Conservation (phyloP, 2,113 vertebrate species). For the Malaclemys terrapin region DNA sequence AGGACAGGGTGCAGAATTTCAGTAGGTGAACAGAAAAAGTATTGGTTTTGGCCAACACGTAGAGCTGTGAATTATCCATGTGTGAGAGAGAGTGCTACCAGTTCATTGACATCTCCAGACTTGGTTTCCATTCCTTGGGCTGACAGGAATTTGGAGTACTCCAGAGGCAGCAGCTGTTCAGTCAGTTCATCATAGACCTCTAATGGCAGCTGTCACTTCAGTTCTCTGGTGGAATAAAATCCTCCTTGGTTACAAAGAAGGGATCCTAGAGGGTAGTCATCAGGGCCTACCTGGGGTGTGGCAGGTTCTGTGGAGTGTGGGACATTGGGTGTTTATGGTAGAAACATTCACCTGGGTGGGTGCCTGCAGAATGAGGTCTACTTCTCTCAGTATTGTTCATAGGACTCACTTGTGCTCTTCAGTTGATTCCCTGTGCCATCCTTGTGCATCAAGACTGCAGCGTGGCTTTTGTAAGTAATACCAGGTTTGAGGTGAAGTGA, state of each 20-base stretch:
- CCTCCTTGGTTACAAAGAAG: neutral
- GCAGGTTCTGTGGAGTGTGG: neutral
- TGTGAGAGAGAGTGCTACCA: neutral
- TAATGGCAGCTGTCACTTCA: neutral
- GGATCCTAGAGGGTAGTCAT: neutral
- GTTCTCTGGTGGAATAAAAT: neutral
- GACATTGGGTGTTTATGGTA: neutral
- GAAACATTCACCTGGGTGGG: neutral
- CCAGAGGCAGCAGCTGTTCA: neutral
- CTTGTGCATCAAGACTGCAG: fast-evolving
- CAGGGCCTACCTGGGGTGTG: neutral
- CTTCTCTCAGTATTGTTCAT: neutral
- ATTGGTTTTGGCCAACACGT: neutral
- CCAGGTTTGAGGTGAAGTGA: neutral
- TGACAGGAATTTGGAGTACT: neutral
- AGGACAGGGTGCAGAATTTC: neutral
- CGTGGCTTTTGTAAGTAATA: neutral
- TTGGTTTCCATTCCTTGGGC: neutral
- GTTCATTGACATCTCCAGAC: neutral
- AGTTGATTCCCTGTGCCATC: neutral
- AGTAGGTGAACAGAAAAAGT: neutral
- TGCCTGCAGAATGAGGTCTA: neutral
- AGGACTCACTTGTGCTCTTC: fast-evolving
- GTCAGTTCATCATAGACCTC: neutral
- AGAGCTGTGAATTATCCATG: fast-evolving